Conservation (phyloP, 2,888 invertebrate species). For the Dastarcus helophoroides region DNA sequence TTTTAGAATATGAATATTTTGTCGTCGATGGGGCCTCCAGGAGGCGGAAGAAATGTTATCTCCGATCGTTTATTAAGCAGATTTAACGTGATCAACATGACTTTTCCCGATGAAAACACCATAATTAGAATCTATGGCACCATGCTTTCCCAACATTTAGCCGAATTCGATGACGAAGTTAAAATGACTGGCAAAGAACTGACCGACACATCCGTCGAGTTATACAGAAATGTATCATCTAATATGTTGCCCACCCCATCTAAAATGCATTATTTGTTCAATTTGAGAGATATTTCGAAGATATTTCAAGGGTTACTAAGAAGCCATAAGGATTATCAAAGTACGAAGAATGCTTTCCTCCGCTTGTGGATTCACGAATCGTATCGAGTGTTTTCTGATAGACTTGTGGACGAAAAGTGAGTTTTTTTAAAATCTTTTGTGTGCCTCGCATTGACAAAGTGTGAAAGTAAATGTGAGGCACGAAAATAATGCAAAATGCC, state of each 20-base stretch:
- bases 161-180: conserved; percentile 68
- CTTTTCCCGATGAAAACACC: conserved; percentile 70
- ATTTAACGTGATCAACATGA: conserved; percentile 66
- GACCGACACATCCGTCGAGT: conserved; percentile 61
- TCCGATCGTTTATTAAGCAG: conserved; percentile 67
- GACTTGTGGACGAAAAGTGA: conserved; percentile 66
- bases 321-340: conserved; percentile 65
- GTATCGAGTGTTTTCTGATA: conserved; percentile 73
- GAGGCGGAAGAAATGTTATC: conserved; percentile 72
- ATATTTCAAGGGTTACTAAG: conserved; percentile 73
- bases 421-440: conserved; percentile 16
- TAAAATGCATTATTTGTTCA: conserved; percentile 85
- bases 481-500: too few species aligned
- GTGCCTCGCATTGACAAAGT: too few species aligned
- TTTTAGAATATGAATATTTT: conserved; percentile 63
- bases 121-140: conserved; percentile 73
- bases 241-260: conserved; percentile 79
- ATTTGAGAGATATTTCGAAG: conserved; percentile 78
- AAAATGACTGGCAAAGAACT: conserved; percentile 57
- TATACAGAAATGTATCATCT: conserved; percentile 59
- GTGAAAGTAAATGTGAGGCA: too few species aligned
- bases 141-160: conserved; percentile 69
- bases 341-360: conserved; percentile 56
- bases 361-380: conserved; percentile 81
- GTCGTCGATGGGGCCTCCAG: conserved; percentile 78